Evolutionary conservation across 2,797 vertebrate genomes (phyloP).

Genomic region (Eutrigla gurnardus): DNA sequence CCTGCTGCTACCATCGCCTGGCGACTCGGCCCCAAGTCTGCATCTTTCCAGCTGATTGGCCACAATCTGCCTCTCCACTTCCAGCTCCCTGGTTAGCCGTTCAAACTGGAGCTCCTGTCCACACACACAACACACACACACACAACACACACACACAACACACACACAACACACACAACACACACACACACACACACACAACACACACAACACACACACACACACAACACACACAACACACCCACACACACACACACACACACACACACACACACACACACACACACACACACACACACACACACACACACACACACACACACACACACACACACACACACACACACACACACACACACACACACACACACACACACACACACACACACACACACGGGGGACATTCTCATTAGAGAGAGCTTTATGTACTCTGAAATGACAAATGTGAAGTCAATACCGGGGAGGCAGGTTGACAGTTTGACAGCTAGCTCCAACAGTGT

Average conservation of each 20-base stretch:
- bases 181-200: constrained; percentile 64
- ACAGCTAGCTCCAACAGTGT: constrained; percentile 22
- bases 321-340: constrained; percentile 66
- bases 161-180: constrained; percentile 69
- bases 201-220: constrained; percentile 70
- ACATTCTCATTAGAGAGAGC: constrained; percentile 25
- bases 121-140: constrained; percentile 67
- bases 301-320: constrained; percentile 62
- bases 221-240: too few relatives aligned
- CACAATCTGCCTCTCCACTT: constrained; percentile 99
- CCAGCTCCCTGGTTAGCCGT: constrained; percentile 98
- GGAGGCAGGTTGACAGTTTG: constrained; percentile 36
- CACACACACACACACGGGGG: constrained; percentile 64
- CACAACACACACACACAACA: constrained; percentile 60
- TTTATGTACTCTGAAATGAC: constrained; percentile 30
- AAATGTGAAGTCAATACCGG: constrained; percentile 43
- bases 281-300: constrained; percentile 59
- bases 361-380: constrained; percentile 56
- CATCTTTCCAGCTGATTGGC: constrained; percentile 99
- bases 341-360: constrained; percentile 62
- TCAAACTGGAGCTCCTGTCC: constrained; percentile 98
- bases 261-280: constrained; percentile 71
- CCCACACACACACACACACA: constrained; percentile 62
- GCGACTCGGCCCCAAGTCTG: constrained; percentile 97
- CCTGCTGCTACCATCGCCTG: constrained; percentile 97